phyloP scores from a whole-genome alignment of 2,113 vertebrate genomes.

The Catagonus wagneri region DNA sequence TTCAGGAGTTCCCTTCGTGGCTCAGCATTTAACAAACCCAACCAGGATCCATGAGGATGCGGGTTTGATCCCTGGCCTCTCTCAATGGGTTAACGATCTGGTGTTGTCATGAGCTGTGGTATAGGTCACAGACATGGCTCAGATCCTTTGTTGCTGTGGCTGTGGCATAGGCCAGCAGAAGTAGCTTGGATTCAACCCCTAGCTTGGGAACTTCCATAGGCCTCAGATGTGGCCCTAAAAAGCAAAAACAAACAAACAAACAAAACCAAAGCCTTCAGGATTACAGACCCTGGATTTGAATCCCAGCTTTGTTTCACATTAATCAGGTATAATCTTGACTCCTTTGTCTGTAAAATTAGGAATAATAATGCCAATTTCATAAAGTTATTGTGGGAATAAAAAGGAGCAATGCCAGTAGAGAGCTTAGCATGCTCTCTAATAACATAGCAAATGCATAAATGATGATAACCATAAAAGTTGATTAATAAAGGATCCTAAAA shows the following conservation, averaged over 20 bases:
- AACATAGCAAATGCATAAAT: background rate
- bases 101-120: no score
- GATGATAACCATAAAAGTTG: background rate
- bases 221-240: no score
- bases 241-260: no score
- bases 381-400: background rate
- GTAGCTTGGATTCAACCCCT: no score
- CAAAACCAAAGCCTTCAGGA: background rate
- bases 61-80: no score
- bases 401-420: background rate
- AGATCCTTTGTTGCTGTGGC: no score
- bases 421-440: background rate
- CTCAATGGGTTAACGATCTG: no score
- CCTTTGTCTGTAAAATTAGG: background rate
- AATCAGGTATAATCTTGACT: background rate
- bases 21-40: no score
- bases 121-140: no score
- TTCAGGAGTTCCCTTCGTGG: background rate
- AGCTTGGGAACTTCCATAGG: no score
- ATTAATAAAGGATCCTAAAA: background rate
- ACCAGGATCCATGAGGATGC: no score
- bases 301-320: background rate
- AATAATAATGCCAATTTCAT: background rate
- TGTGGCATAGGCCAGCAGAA: no score
- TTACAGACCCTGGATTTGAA: background rate